Percentiles rank a stretch among this genome's conserved stretches.
These are phyloP conservation scores for Acholoe squamosa DNA, from an alignment of 2,888 invertebrate genomes.

Conservation along the genomic window DNA sequence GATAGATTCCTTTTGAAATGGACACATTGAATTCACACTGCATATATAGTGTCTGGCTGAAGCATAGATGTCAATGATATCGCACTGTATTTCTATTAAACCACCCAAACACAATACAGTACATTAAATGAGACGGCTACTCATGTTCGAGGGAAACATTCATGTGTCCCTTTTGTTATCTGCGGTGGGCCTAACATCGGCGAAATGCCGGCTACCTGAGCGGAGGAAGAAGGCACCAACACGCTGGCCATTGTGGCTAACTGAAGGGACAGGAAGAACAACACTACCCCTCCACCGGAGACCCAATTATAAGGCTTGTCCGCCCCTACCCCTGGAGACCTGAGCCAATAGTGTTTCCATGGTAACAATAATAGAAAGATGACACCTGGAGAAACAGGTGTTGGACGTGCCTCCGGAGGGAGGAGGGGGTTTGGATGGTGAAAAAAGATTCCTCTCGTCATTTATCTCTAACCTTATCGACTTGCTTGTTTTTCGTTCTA, in stretches of 20 bases:
- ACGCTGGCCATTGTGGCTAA: neutral
- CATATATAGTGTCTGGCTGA: too few relatives aligned
- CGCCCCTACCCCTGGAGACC: neutral
- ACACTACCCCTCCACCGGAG: neutral
- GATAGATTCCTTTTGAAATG: too few relatives aligned
- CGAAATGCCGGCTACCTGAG: neutral
- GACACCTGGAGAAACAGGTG: conserved; percentile 53
- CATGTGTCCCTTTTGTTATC: too few relatives aligned
- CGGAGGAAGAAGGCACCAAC: neutral
- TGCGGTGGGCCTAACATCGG: neutral
- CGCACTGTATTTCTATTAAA: too few relatives aligned
- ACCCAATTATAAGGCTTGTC: neutral
- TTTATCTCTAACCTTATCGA: neutral
- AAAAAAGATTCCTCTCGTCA: neutral
- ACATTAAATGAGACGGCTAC: too few relatives aligned
- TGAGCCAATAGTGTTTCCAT: conserved; percentile 32
- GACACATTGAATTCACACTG: too few relatives aligned
- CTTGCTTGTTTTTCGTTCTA: neutral
- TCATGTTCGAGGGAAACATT: too few relatives aligned
- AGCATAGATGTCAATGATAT: too few relatives aligned
- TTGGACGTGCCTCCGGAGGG: conserved; percentile 24
- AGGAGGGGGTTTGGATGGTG: neutral
- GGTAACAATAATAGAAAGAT: conserved; percentile 55
- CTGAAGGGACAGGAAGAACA: neutral
- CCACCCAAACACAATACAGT: too few relatives aligned